phyloP scores from a whole-genome alignment of 2,888 invertebrate genomes.

The Scaptomyza parva region DNA sequence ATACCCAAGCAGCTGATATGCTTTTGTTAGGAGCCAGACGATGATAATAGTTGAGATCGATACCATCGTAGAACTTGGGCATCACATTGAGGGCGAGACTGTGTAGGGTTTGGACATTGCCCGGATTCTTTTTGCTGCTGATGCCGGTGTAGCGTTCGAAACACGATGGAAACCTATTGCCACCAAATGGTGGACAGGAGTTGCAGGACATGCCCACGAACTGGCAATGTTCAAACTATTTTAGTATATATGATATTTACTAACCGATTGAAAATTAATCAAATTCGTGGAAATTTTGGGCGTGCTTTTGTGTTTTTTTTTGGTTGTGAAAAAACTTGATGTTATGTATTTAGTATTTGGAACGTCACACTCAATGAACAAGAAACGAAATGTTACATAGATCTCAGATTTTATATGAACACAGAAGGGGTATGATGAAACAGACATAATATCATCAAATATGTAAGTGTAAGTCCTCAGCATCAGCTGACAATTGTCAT shows the following conservation, averaged over 20 bases:
- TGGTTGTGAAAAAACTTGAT: constrained; percentile 20
- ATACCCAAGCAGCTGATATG: constrained; percentile 77
- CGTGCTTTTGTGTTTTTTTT: constrained; percentile 12
- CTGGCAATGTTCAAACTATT: background rate
- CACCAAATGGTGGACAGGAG: constrained; percentile 56
- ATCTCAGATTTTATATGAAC: constrained; percentile 29
- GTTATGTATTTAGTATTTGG: constrained; percentile 28
- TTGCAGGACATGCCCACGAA: constrained; percentile 60
- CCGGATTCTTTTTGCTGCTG: constrained; percentile 80
- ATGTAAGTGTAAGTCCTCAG: constrained; percentile 43
- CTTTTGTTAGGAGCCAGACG: constrained; percentile 81
- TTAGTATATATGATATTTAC: background rate
- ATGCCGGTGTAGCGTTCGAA: constrained; percentile 74
- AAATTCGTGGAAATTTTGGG: constrained; percentile 44
- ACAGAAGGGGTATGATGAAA: constrained; percentile 2
- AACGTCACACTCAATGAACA: constrained; percentile 30
- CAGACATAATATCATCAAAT: constrained; percentile 20
- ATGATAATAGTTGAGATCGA: constrained; percentile 79
- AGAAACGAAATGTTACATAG: constrained; percentile 64
- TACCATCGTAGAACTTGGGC: constrained; percentile 83
- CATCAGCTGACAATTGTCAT: constrained; percentile 78
- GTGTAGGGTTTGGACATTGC: constrained; percentile 83
- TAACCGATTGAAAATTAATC: constrained; percentile 11
- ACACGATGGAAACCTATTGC: constrained; percentile 77
- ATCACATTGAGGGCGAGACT: constrained; percentile 82